phyloP scores from a whole-genome alignment of 2,113 vertebrate genomes.

The Leptosomus discolor region DNA sequence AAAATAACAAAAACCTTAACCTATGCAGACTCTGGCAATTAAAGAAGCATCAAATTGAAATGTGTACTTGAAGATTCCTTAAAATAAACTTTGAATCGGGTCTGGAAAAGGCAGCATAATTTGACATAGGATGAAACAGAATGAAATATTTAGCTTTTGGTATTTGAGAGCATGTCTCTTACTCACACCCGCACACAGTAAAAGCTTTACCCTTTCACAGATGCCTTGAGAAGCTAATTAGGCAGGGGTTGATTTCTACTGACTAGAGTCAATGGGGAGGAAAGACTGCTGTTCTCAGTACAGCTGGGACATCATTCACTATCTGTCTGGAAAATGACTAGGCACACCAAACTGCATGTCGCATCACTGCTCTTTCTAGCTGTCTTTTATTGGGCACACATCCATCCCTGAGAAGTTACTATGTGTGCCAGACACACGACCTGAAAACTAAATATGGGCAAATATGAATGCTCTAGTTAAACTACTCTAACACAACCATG shows the following conservation, averaged over 20 bases:
- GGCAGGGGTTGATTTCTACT: background rate
- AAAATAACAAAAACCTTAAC: background rate
- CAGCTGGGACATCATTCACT: background rate
- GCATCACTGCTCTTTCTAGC: background rate
- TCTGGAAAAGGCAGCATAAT: background rate
- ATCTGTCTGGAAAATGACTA: background rate
- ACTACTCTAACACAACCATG: background rate
- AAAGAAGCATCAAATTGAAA: background rate
- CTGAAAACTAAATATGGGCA: background rate
- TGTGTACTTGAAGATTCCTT: background rate
- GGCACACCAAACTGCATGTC: background rate
- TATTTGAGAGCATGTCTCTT: background rate
- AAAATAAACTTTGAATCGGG: background rate
- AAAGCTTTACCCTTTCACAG: background rate
- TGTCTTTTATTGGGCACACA: background rate
- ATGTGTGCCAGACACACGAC: background rate
- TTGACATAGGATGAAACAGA: background rate
- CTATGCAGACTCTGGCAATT: background rate
- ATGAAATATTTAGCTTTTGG: background rate
- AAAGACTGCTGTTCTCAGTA: background rate
- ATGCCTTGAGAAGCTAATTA: background rate
- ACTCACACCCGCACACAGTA: background rate
- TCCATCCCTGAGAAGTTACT: background rate
- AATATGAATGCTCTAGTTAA: background rate
- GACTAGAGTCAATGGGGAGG: background rate